Evolutionary conservation across 2,888 invertebrate species (phyloP).

Genomic region (Trachelus stipa): DNA sequence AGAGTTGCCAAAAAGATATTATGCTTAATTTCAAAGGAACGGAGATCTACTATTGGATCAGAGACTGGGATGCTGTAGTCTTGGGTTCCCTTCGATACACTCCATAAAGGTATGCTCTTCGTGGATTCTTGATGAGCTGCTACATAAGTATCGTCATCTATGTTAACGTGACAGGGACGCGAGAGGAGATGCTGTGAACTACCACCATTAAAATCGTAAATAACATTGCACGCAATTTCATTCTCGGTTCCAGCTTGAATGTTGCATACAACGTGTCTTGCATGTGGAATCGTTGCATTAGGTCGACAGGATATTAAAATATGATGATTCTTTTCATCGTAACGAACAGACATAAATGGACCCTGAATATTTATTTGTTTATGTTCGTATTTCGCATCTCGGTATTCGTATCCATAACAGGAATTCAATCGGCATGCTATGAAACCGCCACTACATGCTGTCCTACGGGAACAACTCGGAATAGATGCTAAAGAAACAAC

Average conservation of each 20-base stretch:
- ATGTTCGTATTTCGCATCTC: conserved; percentile 47
- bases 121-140: conserved; percentile 82
- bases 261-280: conserved; percentile 67
- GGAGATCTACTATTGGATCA: conserved; percentile 77
- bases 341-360: conserved; percentile 80
- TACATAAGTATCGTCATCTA: conserved; percentile 73
- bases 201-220: conserved; percentile 77
- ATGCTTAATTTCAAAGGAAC: conserved; percentile 71
- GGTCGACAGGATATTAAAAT: conserved; percentile 80
- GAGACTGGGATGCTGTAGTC: conserved; percentile 72
- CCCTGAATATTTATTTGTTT: conserved; percentile 75
- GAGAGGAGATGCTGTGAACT: conserved; percentile 76
- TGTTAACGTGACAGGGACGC: conserved; percentile 71
- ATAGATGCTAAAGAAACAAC: conserved; percentile 75
- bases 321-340: conserved; percentile 74
- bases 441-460: conserved; percentile 72
- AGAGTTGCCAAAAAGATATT: conserved; percentile 73
- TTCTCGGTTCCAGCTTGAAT: conserved; percentile 66
- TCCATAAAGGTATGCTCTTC: conserved; percentile 76
- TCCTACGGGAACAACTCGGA: conserved; percentile 61
- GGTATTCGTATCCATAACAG: conserved; percentile 75
- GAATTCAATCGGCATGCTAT: conserved; percentile 81
- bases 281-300: conserved; percentile 68
- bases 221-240: conserved; percentile 69
- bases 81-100: conserved; percentile 70